These are phyloP conservation scores for Cinara cedri DNA, from an alignment of 2,888 invertebrate genomes.

Conservation along the genomic window DNA sequence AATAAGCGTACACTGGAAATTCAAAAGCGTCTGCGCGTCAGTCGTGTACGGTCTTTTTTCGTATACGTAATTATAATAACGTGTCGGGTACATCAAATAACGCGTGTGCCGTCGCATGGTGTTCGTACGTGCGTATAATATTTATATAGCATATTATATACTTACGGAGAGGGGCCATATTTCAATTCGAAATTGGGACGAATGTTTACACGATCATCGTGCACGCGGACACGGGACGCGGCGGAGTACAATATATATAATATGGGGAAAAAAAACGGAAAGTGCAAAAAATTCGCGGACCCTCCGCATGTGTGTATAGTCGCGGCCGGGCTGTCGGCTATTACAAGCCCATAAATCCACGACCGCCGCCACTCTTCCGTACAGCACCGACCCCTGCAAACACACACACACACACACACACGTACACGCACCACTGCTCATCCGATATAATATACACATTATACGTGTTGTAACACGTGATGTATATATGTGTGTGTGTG, in stretches of 20 bases:
- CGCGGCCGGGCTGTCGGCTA: constrained; percentile 47
- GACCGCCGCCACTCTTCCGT: no score
- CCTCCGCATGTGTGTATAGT: neutral
- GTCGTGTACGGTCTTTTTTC: neutral
- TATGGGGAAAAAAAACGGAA: neutral
- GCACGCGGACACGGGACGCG: neutral
- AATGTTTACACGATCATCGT: constrained; percentile 21
- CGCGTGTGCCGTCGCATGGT: neutral
- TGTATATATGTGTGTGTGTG: constrained; percentile 3
- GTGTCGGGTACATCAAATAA: neutral
- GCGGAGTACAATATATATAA: neutral
- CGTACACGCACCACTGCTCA: constrained; percentile 27
- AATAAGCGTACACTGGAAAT: no score
- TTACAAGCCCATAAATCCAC: constrained; percentile 54
- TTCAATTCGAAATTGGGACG: constrained; percentile 25
- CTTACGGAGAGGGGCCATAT: constrained; percentile 3
- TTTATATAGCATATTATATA: neutral
- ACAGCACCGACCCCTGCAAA: neutral
- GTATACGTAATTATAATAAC: neutral
- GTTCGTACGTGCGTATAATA: neutral
- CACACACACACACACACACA: neutral
- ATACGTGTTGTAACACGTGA: no score
- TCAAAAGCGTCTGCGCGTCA: neutral
- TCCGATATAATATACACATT: no score
- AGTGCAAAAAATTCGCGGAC: constrained; percentile 36